Evolutionary conservation across 2,888 invertebrate genomes (phyloP), one percentile per base, ranked within the genome.

Genomic region (Abscondita cerata): DNA sequence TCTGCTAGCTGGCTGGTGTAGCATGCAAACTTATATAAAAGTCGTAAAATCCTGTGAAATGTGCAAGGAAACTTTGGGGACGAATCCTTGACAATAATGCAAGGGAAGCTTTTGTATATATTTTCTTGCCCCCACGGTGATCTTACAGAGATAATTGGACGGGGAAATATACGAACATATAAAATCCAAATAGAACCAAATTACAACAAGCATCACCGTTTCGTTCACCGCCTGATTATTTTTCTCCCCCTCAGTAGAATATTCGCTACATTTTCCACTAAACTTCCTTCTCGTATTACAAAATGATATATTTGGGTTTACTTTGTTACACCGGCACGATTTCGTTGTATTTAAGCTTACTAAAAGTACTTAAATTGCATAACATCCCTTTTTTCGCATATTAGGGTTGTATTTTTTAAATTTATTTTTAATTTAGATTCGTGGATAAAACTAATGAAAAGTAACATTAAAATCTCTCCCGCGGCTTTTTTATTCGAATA

Each of bases 71-170:
- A 38, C 13, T 16, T 47, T 48, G 58, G 52, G 18, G 38, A 48
- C n/a, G 47, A 33, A 47, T 33, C 50, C 40, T 34, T 34, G 52
- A 58, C 57, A 62, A 57, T 61, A 61, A 52, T 58, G 57, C 44
- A 57, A 50, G 58, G 58, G 62, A 40, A 48, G 52, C 44, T 56
- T 36, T 18, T 47, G 48, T 48, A 52, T 57, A 58, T 52, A 62
- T 62, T 57, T 62, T 50, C 62, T 25, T 50, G 54, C 36, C 40
- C 53, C 54, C 33, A 47, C 53, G 48, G 52, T 53, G 52, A 62
- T 62, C 63, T 52, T 52, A 54, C 65, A 62, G 52, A 55, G 62
- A 59, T 65, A 65, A 65, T 65, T 65, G 62, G 59, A 65, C 65
- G 58, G 62, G 65, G 65, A 59, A 55, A 59, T 56, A 62, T 47